Conservation (phyloP, 2,113 vertebrate genomes). For the Lagopus muta region DNA sequence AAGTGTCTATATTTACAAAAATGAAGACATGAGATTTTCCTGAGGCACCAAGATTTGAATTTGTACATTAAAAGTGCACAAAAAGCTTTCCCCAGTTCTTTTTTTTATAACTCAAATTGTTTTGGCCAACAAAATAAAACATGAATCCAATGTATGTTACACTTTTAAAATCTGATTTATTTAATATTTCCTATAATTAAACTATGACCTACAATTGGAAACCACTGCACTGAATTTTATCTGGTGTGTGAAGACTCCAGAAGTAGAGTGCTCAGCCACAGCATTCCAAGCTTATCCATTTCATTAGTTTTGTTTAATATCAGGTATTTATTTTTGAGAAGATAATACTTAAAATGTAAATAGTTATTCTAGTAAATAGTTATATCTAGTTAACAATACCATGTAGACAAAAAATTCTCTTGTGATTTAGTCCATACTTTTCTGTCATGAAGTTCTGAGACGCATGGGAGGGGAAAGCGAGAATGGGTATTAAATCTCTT, state of each 20-base stretch:
- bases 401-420: not conserved
- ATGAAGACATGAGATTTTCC: not conserved
- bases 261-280: not conserved
- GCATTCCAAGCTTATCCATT: not conserved
- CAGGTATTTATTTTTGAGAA: not conserved
- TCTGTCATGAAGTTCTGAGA: not conserved
- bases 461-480: not conserved
- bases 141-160: not conserved
- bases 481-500: not conserved
- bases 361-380: not conserved
- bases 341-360: not conserved
- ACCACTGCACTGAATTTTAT: not conserved
- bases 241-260: not conserved
- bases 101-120: not conserved
- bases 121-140: not conserved
- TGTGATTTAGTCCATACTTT: not conserved
- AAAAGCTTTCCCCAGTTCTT: not conserved
- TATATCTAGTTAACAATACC: not conserved
- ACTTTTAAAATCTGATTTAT: not conserved
- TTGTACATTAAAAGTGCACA: not conserved
- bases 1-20: not conserved
- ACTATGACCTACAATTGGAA: not conserved
- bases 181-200: not conserved
- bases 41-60: not conserved
- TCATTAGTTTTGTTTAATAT: not conserved